phyloP scores from a whole-genome alignment of 2,797 vertebrate genomes.

The Lateolabrax maculatus region DNA sequence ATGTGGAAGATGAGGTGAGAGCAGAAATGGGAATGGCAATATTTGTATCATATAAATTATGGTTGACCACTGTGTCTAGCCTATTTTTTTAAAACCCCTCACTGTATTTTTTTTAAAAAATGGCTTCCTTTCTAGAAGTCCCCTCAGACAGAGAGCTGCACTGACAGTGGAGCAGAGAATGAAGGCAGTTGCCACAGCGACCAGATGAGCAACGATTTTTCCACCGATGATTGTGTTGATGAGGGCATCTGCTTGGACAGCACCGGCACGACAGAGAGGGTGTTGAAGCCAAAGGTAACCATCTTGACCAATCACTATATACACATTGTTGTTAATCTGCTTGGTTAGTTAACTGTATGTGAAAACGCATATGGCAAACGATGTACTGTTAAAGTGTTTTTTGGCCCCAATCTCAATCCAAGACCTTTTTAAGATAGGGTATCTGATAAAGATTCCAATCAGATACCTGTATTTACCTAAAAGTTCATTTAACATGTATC shows the following conservation, averaged over 20 bases:
- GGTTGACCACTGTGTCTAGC: background rate
- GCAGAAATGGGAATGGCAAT: background rate
- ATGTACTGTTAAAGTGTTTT: background rate
- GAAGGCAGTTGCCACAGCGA: constrained; percentile 99
- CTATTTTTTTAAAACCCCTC: background rate
- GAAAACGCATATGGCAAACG: background rate
- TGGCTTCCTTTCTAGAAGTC: constrained; percentile 90
- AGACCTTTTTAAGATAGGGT: background rate
- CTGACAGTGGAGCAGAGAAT: constrained; percentile 98
- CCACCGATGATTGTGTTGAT: constrained; percentile 96
- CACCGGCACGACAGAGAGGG: constrained; percentile 91
- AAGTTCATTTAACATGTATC: too few species aligned
- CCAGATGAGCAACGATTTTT: constrained; percentile 99
- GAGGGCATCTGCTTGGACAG: constrained; percentile 99
- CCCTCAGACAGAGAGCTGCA: constrained; percentile 98
- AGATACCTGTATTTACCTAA: background rate
- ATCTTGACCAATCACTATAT: background rate
- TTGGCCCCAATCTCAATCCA: background rate
- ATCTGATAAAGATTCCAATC: background rate
- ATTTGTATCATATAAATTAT: background rate
- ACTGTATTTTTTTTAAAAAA: constrained; percentile 15
- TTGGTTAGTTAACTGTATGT: background rate
- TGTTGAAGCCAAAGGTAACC: constrained; percentile 94
- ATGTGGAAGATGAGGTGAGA: constrained; percentile 97
- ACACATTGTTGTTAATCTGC: background rate